phyloP scores from a whole-genome alignment of 2,888 invertebrate species.

The Caenorhabditis doughertyi region DNA sequence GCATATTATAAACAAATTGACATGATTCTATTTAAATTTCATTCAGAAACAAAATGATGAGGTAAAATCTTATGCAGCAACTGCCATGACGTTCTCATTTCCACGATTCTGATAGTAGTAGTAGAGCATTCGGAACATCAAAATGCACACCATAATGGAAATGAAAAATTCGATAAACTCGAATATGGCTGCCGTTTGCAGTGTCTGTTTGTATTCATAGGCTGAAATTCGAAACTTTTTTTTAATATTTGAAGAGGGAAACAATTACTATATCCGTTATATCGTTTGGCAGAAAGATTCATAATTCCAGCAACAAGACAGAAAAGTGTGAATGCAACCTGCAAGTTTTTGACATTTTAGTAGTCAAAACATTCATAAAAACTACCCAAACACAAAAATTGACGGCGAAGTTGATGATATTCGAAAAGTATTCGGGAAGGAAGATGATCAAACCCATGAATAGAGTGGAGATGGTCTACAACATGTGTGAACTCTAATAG shows the following conservation, averaged over 20 bases:
- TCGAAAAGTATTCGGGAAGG: slow-evolving; percentile 44
- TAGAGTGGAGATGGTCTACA: slow-evolving; percentile 7
- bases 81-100: not conserved
- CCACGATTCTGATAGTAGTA: not conserved
- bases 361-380: not conserved
- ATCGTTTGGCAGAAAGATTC: not conserved
- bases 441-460: slow-evolving; percentile 26
- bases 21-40: too few species aligned
- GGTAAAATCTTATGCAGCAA: not conserved
- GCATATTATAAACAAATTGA: not conserved
- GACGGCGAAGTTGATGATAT: slow-evolving; percentile 24
- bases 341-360: not conserved
- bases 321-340: slow-evolving; percentile 27
- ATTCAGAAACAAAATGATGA: too few species aligned
- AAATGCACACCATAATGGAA: not conserved
- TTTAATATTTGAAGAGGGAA: not conserved
- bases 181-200: not conserved
- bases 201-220: too few species aligned
- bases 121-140: slow-evolving; percentile 31
- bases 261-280: not conserved
- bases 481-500: not conserved
- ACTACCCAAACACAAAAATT: slow-evolving; percentile 26
- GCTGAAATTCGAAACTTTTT: not conserved
- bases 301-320: not conserved
- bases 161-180: slow-evolving; percentile 10